Base-by-base conservation (phyloP, 2,113 vertebrate genomes). In the Peromyscus leucopus region DNA sequence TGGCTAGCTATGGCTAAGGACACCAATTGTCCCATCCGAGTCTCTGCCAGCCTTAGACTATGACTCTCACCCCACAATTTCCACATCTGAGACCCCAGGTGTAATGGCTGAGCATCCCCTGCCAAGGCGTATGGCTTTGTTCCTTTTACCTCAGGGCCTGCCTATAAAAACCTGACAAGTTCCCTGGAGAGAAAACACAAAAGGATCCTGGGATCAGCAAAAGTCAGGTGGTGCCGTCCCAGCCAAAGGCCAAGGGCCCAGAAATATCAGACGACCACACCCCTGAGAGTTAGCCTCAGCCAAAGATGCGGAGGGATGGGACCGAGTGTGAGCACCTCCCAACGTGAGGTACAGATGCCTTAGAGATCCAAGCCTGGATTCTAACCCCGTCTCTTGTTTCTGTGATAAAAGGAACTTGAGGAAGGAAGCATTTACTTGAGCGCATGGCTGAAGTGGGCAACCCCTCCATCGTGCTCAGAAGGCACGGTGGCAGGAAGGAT, bases 91-190 rank as follows among this genome's bases (percentile, higher is more conserved):
- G 31, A 22, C 12, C 33, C 92, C 59, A 74, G 46, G 36, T 3
- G 0, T 19, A 28, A 0, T 15, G 72, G 5, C 36, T 1, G 11
- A 0, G 7, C 22, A 24, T 9, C 59, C 28, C 7, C 26, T 7
- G 8, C 10, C 0, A 0, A 26, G 26, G 51, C 55, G 7, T 31
- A 39, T 0, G 24, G 57, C 46, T 15, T n/a, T 46, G 33, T 4
- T 24, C 87, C 48, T 83, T 55, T 74, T 16, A 3, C 59, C 13
- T 12, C 28, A 39, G 28, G 51, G 26, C 17, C 61, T 83, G 31
- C 63, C 59, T 72, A 61, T 24, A 69, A 63, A 86, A 74, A 4
- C 7, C 78, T 36, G 46, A 19, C 57, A 3, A 1, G 21, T 7
- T 85, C 88, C 39, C 86, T 1, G 0, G 0, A 5, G 78, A 95